Base-by-base conservation (phyloP, 2,113 vertebrate genomes). In the Halcyon senegalensis region DNA sequence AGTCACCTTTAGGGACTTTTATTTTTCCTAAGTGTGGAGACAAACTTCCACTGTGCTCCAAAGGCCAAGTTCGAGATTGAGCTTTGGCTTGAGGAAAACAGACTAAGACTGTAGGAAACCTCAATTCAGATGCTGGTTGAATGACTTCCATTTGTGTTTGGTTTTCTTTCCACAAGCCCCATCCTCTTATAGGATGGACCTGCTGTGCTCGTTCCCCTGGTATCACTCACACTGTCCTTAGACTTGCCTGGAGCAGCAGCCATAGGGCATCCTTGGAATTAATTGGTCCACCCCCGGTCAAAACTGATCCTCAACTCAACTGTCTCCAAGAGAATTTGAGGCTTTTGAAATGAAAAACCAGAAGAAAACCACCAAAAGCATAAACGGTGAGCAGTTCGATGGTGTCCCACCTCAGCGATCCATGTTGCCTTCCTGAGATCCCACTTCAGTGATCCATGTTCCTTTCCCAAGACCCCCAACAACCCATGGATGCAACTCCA, bases 401-500 rank as follows among this genome's bases (percentile, higher is more conserved):
- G 37, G 30, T 10, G 9, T 55, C 39, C 24, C 24, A 19, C 68
- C 31, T 69, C 4, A 1, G 9, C 1, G 3, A 41, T 46, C 23
- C 60, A 16, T 2, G 1, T n/a, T 43, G 44, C 15, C 30, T 43
- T 76, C 39, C 10, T 21, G 5, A 23, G 59, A 60, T 27, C 44
- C 24, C 33, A 19, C 68, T 27, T 69, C 4, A 1, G 9, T 1
- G 3, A 41, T 46, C 23, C 60, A 18, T 2, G 1, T n/a, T 43
- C 37, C 15, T 25, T 43, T 76, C 39, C 11, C 14, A 4, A 23
- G 66, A 62, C 31, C 31, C 15, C 5, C 30, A 46, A 12, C 25
- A 68, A 17, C 7, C n/a, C 30, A 30, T 0, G 2, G n/a, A 10
- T 60, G 28, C 30, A 60, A 23, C 23, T 64, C 37, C 55, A 59